These are phyloP conservation scores for Sphyrna mokarran DNA, from an alignment of 2,113 vertebrate species.

Conservation along the genomic window DNA sequence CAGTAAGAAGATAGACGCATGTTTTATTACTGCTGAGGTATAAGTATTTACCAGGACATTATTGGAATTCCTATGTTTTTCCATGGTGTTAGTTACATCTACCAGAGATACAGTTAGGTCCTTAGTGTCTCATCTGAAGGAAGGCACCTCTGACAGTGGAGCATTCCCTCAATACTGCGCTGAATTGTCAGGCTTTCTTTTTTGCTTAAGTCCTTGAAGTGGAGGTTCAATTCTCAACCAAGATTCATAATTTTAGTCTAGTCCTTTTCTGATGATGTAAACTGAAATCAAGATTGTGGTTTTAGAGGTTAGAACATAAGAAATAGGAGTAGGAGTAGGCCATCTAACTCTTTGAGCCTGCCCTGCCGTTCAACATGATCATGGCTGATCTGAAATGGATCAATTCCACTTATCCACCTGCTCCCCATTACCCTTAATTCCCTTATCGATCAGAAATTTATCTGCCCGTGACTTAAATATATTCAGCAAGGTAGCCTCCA, in stretches of 20 bases:
- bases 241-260: background rate
- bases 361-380: too few relatives aligned
- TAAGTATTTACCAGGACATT: background rate
- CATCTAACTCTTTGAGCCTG: too few relatives aligned
- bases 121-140: background rate
- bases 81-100: background rate
- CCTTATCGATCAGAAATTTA: too few relatives aligned
- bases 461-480: too few relatives aligned
- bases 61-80: background rate
- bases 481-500: too few relatives aligned
- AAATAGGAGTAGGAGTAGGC: too few relatives aligned
- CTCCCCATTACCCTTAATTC: too few relatives aligned
- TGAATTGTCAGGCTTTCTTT: background rate
- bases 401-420: too few relatives aligned
- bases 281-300: background rate
- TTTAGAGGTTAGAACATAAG: background rate
- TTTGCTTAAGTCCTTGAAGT: background rate
- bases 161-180: background rate
- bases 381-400: too few relatives aligned
- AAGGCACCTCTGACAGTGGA: background rate
- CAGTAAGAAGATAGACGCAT: background rate
- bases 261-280: background rate
- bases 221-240: background rate
- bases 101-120: background rate
- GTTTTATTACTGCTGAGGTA: background rate